These are phyloP conservation scores for Callaeas wilsoni DNA, from an alignment of 2,113 vertebrate genomes.

Conservation along the genomic window DNA sequence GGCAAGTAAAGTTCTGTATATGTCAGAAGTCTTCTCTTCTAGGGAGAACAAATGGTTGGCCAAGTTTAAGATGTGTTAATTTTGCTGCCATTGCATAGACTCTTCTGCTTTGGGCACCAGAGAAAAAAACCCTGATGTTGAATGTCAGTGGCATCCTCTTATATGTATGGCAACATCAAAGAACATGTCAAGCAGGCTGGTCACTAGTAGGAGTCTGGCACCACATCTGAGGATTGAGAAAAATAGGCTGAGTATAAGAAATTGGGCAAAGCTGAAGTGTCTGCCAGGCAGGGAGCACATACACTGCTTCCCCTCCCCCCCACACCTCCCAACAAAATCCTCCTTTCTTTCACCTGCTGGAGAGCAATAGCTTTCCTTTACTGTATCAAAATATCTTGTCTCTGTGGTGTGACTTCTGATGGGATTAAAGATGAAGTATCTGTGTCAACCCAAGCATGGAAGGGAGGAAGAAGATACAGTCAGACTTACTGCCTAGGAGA, in stretches of 20 bases:
- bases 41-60: neutral
- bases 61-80: neutral
- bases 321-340: neutral
- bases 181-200: accelerated
- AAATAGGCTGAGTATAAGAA: neutral
- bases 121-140: neutral
- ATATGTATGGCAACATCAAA: neutral
- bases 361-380: neutral
- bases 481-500: neutral
- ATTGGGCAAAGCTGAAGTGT: neutral
- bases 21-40: neutral
- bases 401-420: neutral
- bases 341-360: neutral
- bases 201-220: neutral
- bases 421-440: neutral
- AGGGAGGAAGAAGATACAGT: neutral
- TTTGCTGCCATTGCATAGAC: neutral
- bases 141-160: neutral
- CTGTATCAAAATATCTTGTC: neutral
- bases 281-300: neutral
- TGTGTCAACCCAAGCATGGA: neutral
- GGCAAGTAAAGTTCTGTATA: neutral
- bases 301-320: neutral
- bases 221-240: neutral
- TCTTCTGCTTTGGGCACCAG: neutral